phyloP scores from a whole-genome alignment of 2,888 invertebrate species.

The Micropterix aruncella region DNA sequence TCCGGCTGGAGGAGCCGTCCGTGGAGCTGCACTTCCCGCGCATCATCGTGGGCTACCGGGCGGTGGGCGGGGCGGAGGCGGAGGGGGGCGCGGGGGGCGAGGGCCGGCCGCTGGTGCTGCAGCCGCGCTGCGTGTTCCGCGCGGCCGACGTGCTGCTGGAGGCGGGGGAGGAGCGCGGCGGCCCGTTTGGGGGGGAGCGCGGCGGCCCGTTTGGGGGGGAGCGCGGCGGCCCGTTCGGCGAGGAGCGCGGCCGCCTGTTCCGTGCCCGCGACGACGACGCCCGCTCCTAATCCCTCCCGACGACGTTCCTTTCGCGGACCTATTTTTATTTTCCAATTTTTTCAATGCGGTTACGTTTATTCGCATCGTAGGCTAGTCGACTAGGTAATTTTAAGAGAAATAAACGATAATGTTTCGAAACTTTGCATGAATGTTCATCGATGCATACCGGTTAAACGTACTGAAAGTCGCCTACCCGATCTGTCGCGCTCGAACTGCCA shows the following conservation, averaged over 20 bases:
- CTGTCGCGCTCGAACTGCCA: too few relatives aligned
- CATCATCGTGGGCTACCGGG: slow-evolving; percentile 23
- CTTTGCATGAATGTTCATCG: too few relatives aligned
- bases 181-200: slow-evolving; percentile 9
- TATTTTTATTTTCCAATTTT: too few relatives aligned
- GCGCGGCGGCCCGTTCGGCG: slow-evolving; percentile 7
- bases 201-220: not conserved
- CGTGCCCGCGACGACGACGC: slow-evolving; percentile 13
- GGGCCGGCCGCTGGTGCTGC: slow-evolving; percentile 6
- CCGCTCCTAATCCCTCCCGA: slow-evolving; percentile 2
- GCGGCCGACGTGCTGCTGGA: slow-evolving; percentile 10
- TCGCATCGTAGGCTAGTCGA: too few relatives aligned
- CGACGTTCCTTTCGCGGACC: too few relatives aligned
- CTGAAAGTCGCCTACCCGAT: too few relatives aligned
- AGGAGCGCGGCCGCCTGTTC: slow-evolving; percentile 8
- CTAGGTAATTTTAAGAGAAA: too few relatives aligned
- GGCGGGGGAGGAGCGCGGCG: slow-evolving; percentile 15
- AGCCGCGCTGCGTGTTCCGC: slow-evolving; percentile 18
- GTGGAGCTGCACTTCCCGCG: slow-evolving; percentile 11
- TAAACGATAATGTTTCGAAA: too few relatives aligned
- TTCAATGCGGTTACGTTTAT: too few relatives aligned
- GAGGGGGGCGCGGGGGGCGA: not conserved
- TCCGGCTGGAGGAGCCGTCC: slow-evolving; percentile 11
- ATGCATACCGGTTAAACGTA: too few relatives aligned
- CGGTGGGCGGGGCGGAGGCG: slow-evolving; percentile 4